Evolutionary conservation across 30 jellyfish, hydroid and myxozoan species (phyloP), one percentile per base, ranked within the genome.

Genomic region (Phacellophora camtschatica): DNA sequence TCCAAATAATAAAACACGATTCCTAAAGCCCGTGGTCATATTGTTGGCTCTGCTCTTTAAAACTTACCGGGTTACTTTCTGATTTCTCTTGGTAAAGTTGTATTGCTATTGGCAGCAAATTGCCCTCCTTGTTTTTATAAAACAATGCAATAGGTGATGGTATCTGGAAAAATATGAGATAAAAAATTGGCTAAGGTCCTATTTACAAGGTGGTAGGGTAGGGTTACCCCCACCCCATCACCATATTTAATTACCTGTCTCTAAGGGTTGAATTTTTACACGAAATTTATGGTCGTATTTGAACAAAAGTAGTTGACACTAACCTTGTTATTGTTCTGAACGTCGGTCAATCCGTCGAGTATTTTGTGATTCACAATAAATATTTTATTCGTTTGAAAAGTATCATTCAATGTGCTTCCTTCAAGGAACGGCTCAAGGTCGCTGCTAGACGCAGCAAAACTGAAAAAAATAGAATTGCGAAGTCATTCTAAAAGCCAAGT

Each of bases 91-190:
- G 97, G 34, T 69, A 82, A 64, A 95, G 69, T 84, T 95, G 99
- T 11, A 95, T 95, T 0, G 97, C 99, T 13, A 95, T 81, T 13
- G 97, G 97, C 30, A 88, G 76, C n/a, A 95, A 79, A 6, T 80
- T 78, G 24, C 66, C 86, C 16, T 53, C 85, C 12, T 81, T 72
- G 82, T 88, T 81, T 34, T 88, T 74, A 74, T 95, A 95, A 62
- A 95, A 95, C 67, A 95, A 48, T 22, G 97, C 97, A 58, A 93
- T 86, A 11, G 99, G 99, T 36, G 93, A 81, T 54, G 97, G 96
- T 62, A 83, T 67, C 98, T 92, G 73, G 16, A 56, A 35, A 4
- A 2, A 8, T 28, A 53, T 25, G 29, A 63, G 13, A n/a, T 6
- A 39, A 39, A n/a, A n/a, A n/a, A n/a, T n/a, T n/a, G n/a, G n/a